Base-by-base conservation (phyloP, 1,140 invertebrate species). In the Drosophila nigromelanica region DNA sequence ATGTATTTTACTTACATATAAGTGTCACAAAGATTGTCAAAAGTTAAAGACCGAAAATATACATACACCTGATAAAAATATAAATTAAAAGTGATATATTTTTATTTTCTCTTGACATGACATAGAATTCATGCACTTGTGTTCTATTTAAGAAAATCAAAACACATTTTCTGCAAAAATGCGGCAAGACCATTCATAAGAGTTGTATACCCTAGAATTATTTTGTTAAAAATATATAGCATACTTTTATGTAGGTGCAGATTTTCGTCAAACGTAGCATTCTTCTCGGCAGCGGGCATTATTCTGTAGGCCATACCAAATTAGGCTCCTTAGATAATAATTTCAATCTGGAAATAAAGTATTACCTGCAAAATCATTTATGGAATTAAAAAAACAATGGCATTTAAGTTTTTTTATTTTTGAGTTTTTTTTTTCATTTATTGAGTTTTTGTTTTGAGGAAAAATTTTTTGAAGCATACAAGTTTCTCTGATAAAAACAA, bases 21-120 rank as follows among this genome's bases (percentile, higher is more conserved):
- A 80, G 64, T 35, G 55, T 68, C 58, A 56, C 45, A 51, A 80
- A 64, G 64, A 86, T 77, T 80, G 52, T 85, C 56, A 85, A 82
- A 56, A 61, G 71, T 76, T 43, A 86, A 86, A 86, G 81, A 86
- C 81, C 73, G 43, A 81, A 61, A 85, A 81, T 81, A 76, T 72
- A 80, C 35, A 60, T 54, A 52, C 8, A 59, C 27, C 37, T 54
- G 50, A 73, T 52, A n/a, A 18, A 21, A 59, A 52, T 33, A 30
- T 15, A 58, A 18, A 52, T 11, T 35, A 2, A 37, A 27, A 35
- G 35, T 5, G 0, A 52, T 5, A 18, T 5, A n/a, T 15, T 3
- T 7, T 5, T 37, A 12, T 11, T 27, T 48, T 30, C 27, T 3
- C 12, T 3, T 5, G 8, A 35, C 1, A 35, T 10, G 33, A 35